Evolutionary conservation across 2,113 vertebrate genomes (phyloP).

Genomic region (Atractosteus spatula): DNA sequence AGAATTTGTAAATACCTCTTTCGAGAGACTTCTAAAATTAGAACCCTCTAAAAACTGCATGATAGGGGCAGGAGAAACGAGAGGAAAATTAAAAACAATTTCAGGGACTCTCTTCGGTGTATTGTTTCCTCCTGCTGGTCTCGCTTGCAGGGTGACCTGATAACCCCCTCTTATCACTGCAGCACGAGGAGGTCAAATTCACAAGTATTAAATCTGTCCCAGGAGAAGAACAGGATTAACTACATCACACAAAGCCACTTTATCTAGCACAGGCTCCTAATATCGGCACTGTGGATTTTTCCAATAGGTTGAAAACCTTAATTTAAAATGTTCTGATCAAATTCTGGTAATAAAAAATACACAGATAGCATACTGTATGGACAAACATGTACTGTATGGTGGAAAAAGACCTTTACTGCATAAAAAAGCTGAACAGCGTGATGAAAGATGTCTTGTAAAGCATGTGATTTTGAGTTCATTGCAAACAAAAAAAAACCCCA

Average conservation of each 20-base stretch:
- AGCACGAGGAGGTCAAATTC: conserved; percentile 1
- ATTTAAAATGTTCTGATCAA: not conserved
- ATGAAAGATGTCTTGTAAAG: too few species aligned
- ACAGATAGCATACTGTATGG: too few species aligned
- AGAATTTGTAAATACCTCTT: too few species aligned
- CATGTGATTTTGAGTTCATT: too few species aligned
- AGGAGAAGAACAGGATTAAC: not conserved
- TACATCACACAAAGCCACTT: not conserved
- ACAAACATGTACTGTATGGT: too few species aligned
- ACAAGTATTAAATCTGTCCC: conserved; percentile 8
- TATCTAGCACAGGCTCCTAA: not conserved
- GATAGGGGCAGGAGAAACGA: not conserved
- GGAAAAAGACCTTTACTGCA: too few species aligned
- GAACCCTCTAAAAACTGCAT: not conserved
- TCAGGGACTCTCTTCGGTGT: not conserved
- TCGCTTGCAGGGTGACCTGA: conserved; percentile 3
- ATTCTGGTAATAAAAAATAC: too few species aligned
- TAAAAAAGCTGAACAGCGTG: too few species aligned
- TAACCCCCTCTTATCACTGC: not conserved
- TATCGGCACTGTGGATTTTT: not conserved
- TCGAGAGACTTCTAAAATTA: too few species aligned
- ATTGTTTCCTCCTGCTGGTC: conserved; percentile 6
- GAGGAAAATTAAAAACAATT: conserved; percentile 13
- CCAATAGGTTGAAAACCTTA: conserved; percentile 8
- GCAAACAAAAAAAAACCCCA: too few species aligned